These are phyloP conservation scores for Hetaerina titia DNA, from an alignment of 2,888 invertebrate species.

Conservation along the genomic window DNA sequence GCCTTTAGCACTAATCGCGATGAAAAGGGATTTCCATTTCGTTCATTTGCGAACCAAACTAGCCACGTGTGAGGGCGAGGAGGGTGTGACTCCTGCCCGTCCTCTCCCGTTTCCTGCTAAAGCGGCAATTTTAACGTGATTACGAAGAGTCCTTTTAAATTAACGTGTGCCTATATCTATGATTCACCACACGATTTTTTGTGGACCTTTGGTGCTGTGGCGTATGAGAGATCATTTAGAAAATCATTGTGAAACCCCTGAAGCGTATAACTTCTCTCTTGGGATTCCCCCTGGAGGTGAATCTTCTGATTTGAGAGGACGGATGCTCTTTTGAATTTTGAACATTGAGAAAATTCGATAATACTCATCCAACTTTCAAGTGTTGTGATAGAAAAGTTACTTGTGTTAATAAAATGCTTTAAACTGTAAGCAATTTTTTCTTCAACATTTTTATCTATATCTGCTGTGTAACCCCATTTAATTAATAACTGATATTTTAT, in stretches of 20 bases:
- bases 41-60: not conserved
- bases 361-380: no score
- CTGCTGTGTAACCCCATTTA: no score
- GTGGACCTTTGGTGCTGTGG: not conserved
- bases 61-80: constrained; percentile 9
- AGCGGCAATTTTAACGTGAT: not conserved
- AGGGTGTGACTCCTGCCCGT: not conserved
- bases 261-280: no score
- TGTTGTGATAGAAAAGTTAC: no score
- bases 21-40: not conserved
- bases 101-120: not conserved
- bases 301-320: no score
- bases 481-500: no score
- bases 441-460: no score
- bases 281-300: no score
- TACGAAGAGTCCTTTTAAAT: constrained; percentile 1
- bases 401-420: no score
- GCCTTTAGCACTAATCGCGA: constrained; percentile 32
- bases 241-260: not conserved
- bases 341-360: no score
- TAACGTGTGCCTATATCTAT: not conserved
- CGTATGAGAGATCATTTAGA: not conserved
- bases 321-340: no score
- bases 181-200: not conserved
- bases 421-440: no score